Conservation (phyloP, 2,888 invertebrate species). For the Saturnia japonica region DNA sequence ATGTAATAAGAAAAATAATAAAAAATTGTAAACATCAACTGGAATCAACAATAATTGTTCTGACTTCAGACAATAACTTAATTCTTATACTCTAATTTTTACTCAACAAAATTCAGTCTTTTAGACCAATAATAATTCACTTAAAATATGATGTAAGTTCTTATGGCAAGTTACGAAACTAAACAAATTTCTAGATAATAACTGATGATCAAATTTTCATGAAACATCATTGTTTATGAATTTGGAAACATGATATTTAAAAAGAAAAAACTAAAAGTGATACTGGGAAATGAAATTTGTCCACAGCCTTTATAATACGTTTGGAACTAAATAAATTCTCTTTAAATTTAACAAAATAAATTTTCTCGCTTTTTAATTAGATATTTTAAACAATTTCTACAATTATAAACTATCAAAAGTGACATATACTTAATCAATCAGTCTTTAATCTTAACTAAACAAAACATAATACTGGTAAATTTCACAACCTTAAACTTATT, state of each 20-base stretch:
- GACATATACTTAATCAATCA: neutral
- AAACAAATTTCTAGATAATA: neutral
- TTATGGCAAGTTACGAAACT: neutral
- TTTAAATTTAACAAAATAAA: neutral
- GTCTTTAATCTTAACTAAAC: conserved; percentile 4
- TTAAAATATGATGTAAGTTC: neutral
- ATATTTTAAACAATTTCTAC: neutral
- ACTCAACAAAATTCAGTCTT: neutral
- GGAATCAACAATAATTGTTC: neutral
- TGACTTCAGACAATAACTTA: neutral
- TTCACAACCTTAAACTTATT: neutral
- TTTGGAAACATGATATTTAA: no score
- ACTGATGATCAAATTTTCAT: no score
- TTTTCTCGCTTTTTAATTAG: neutral
- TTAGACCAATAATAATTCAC: neutral
- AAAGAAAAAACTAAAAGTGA: no score
- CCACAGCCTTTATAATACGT: no score
- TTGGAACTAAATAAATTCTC: neutral
- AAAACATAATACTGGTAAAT: conserved; percentile 6
- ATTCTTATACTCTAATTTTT: neutral
- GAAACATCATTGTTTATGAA: no score
- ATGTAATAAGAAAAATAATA: neutral
- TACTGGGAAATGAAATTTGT: no score
- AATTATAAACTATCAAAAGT: neutral
- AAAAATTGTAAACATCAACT: neutral